A percentile compares a stretch with the other conserved stretches of the same genome.
Conservation (phyloP, 2,888 invertebrate species). For the Drosophila greeni region DNA sequence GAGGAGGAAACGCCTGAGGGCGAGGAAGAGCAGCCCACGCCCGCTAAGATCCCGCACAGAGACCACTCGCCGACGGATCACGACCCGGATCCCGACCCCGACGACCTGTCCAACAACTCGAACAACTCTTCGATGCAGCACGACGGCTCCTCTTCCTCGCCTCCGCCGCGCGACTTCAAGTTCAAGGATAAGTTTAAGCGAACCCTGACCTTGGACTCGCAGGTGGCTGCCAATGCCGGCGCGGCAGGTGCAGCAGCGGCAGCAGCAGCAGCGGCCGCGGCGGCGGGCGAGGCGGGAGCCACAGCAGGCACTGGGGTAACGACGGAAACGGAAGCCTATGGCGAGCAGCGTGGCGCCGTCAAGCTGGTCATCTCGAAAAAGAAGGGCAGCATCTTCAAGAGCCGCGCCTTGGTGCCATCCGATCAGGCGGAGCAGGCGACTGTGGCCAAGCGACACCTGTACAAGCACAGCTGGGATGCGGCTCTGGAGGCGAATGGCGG, state of each 20-base stretch:
- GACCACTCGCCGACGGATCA: slow-evolving; percentile 44
- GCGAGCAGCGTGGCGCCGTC: slow-evolving; percentile 78
- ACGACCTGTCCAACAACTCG: slow-evolving; percentile 60
- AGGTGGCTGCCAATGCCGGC: slow-evolving; percentile 60
- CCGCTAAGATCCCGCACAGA: slow-evolving; percentile 59
- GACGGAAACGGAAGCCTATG: slow-evolving; percentile 36
- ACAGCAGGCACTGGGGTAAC: slow-evolving; percentile 15
- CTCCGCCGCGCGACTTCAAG: slow-evolving; percentile 76
- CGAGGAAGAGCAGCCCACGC: slow-evolving; percentile 50
- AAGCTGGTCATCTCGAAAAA: slow-evolving; percentile 88
- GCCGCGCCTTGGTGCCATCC: slow-evolving; percentile 83
- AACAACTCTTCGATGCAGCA: slow-evolving; percentile 62
- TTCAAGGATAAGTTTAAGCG: slow-evolving; percentile 78
- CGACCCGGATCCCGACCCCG: slow-evolving; percentile 53
- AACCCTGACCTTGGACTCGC: slow-evolving; percentile 74
- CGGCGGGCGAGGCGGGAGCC: slow-evolving; percentile 55
- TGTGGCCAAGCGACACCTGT: slow-evolving; percentile 88
- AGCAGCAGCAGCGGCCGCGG: slow-evolving; percentile 24
- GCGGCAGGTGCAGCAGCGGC: slow-evolving; percentile 46
- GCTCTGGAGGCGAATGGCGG: slow-evolving; percentile 80
- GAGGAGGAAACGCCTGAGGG: slow-evolving; percentile 12
- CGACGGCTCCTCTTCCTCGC: slow-evolving; percentile 70
- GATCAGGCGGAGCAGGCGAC: slow-evolving; percentile 79
- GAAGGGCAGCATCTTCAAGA: slow-evolving; percentile 94
- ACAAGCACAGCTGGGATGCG: slow-evolving; percentile 94